phyloP scores from a whole-genome alignment of 2,797 vertebrate genomes.

The Oreortyx pictus region DNA sequence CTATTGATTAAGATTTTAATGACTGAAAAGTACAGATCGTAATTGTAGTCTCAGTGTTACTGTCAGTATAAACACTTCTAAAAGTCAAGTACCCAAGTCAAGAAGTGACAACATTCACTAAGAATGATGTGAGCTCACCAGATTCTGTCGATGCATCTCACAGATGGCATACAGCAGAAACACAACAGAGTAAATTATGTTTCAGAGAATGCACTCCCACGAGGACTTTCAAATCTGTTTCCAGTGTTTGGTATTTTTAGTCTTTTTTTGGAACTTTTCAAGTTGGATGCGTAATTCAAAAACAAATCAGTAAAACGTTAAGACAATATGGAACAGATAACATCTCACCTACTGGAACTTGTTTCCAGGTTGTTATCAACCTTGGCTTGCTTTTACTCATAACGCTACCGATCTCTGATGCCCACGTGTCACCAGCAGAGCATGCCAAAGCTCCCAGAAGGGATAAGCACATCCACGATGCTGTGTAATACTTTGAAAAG shows the following conservation, averaged over 20 bases:
- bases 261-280: neutral
- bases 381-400: slow-evolving; percentile 87
- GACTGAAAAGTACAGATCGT: neutral
- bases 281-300: neutral
- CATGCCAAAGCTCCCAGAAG: slow-evolving; percentile 91
- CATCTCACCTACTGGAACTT: slow-evolving; percentile 90
- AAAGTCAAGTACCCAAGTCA: neutral
- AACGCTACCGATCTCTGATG: slow-evolving; percentile 92
- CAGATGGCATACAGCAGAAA: neutral
- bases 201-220: neutral
- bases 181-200: neutral
- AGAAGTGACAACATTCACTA: neutral
- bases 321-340: slow-evolving; percentile 1
- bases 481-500: slow-evolving; percentile 91
- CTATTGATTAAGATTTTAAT: neutral
- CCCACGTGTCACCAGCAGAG: slow-evolving; percentile 94
- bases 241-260: neutral
- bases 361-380: slow-evolving; percentile 93
- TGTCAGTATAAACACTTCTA: neutral
- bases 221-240: neutral
- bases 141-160: neutral
- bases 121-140: neutral
- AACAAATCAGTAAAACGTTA: neutral
- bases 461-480: slow-evolving; percentile 96
- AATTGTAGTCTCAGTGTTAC: neutral